Evolutionary conservation across 2,888 invertebrate species (phyloP).

Genomic region (Tenthredo notha): DNA sequence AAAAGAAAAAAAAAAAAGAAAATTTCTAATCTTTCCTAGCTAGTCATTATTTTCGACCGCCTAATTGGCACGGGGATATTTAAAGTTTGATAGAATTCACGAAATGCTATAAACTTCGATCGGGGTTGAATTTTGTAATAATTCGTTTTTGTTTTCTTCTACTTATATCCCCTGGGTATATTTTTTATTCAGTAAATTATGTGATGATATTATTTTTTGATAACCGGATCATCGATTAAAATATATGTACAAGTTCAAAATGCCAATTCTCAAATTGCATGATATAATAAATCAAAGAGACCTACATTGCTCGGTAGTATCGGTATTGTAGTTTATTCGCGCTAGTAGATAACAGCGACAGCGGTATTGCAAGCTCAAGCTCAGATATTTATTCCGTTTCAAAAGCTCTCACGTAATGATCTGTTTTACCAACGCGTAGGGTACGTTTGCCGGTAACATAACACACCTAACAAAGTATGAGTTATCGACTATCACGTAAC

Average conservation of each 20-base stretch:
- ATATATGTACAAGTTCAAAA: neutral
- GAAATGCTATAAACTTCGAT: neutral
- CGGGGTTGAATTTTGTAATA: neutral
- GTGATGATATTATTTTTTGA: neutral
- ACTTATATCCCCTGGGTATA: neutral
- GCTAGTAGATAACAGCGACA: neutral
- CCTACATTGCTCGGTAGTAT: neutral
- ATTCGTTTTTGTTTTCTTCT: neutral
- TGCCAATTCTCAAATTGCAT: neutral
- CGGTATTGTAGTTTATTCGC: neutral
- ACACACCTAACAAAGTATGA: neutral
- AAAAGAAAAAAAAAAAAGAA: too few relatives aligned
- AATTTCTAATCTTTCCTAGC: neutral
- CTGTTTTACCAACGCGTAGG: slow-evolving; percentile 23
- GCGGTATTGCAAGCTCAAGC: neutral
- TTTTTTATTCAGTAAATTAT: neutral
- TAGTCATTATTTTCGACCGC: neutral
- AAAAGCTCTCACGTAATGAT: slow-evolving; percentile 8
- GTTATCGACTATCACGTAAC: neutral
- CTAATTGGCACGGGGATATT: neutral
- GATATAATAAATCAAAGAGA: neutral
- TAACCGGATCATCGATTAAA: neutral
- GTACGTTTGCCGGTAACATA: neutral
- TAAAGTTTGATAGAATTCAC: neutral
- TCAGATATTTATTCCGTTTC: neutral